Percentiles rank a stretch among this genome's conserved stretches.
Evolutionary conservation across 2,888 invertebrate species (phyloP).

Genomic region (Exephanes ischioxanthus): DNA sequence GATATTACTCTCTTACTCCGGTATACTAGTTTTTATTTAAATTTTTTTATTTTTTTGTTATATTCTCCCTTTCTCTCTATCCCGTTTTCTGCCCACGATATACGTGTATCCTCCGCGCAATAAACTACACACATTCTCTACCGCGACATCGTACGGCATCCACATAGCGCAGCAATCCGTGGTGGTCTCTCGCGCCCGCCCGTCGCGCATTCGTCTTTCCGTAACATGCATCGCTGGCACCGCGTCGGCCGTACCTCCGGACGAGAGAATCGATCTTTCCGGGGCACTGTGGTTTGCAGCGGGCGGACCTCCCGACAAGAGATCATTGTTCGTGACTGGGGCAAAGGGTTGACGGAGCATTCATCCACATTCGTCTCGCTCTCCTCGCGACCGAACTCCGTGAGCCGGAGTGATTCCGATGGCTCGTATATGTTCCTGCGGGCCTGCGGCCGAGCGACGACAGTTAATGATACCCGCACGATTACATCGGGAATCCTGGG

Average conservation of each 20-base stretch:
- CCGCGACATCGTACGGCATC: background rate
- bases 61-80: background rate
- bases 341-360: slow-evolving; percentile 32
- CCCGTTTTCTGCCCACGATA: slow-evolving; percentile 17
- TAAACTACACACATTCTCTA: slow-evolving; percentile 1
- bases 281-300: slow-evolving; percentile 42
- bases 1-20: slow-evolving; percentile 2
- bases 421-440: background rate
- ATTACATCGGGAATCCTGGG: background rate
- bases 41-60: too few relatives aligned
- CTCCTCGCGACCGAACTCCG: background rate
- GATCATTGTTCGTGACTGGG: slow-evolving; percentile 55
- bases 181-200: slow-evolving; percentile 10
- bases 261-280: slow-evolving; percentile 51
- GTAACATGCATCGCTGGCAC: slow-evolving; percentile 13
- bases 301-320: slow-evolving; percentile 52
- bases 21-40: background rate
- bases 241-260: background rate
- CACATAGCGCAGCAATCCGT: slow-evolving; percentile 21
- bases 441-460: background rate
- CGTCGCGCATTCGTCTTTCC: slow-evolving; percentile 32
- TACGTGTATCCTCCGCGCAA: background rate
- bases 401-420: background rate
- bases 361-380: slow-evolving; percentile 18
- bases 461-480: background rate